Percentiles rank a stretch among this genome's conserved stretches.
These are phyloP conservation scores for Lampris incognitus DNA, from an alignment of 2,113 vertebrate genomes.

Conservation along the genomic window DNA sequence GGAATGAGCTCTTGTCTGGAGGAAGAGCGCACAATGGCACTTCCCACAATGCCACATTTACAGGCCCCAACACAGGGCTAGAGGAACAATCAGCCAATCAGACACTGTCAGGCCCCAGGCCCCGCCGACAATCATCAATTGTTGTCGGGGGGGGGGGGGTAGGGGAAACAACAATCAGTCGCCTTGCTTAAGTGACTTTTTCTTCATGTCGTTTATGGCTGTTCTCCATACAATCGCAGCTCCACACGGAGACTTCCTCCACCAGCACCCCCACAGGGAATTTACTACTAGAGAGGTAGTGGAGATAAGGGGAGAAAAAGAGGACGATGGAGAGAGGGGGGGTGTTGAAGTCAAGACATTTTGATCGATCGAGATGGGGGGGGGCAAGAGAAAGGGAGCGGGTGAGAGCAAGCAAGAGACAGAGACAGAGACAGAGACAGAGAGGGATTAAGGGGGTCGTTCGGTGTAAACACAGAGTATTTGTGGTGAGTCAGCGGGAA, in stretches of 20 bases:
- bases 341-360: no score
- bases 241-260: constrained; percentile 67
- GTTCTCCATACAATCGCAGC: constrained; percentile 67
- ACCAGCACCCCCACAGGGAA: constrained; percentile 44
- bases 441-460: not conserved
- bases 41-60: constrained; percentile 94
- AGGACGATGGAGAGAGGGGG: no score
- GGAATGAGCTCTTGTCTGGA: constrained; percentile 95
- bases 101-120: constrained; percentile 91
- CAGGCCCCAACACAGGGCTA: constrained; percentile 85
- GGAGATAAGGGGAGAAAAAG: not conserved
- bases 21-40: constrained; percentile 98
- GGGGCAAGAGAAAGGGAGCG: constrained; percentile 19
- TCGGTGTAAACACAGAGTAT: constrained; percentile 14
- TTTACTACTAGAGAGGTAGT: constrained; percentile 28
- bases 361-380: constrained; percentile 27
- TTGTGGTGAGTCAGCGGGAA: not conserved
- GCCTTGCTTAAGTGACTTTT: constrained; percentile 76
- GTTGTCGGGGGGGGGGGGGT: constrained; percentile 84
- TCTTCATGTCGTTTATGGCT: constrained; percentile 71
- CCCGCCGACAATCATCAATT: constrained; percentile 93
- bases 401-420: not conserved
- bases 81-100: constrained; percentile 97
- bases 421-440: not conserved
- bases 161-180: constrained; percentile 81